Percentiles rank a stretch among this genome's conserved stretches.
These are phyloP conservation scores for Pithys albifrons DNA, from an alignment of 2,113 vertebrate genomes.

Conservation along the genomic window DNA sequence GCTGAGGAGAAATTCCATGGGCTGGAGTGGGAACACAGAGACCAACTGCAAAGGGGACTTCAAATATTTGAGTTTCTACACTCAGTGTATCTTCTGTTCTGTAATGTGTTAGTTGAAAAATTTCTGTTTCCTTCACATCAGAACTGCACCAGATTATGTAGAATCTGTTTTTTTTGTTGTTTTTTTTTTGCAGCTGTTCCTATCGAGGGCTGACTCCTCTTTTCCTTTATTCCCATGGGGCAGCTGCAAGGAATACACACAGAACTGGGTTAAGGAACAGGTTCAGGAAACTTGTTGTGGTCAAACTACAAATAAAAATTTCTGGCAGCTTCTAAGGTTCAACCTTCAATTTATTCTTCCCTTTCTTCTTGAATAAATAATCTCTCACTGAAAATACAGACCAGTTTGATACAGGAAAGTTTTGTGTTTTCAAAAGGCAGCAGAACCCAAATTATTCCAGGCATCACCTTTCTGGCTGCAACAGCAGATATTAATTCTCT, in stretches of 20 bases:
- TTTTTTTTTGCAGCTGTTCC: neutral
- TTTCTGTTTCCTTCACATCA: rapidly evolving
- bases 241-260: neutral
- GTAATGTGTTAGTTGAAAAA: neutral
- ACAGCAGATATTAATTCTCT: neutral
- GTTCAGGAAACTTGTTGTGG: neutral
- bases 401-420: neutral
- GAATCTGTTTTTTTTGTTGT: neutral
- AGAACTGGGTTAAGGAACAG: neutral
- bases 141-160: neutral
- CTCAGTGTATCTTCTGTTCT: neutral
- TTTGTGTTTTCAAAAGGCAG: neutral
- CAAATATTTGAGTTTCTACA: neutral
- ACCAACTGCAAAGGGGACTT: neutral
- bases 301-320: neutral
- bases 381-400: neutral
- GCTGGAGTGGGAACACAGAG: no score
- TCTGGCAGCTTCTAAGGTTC: neutral
- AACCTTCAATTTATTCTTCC: neutral
- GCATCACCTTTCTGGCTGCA: neutral
- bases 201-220: neutral
- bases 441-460: neutral
- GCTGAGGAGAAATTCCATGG: neutral
- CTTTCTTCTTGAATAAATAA: neutral
- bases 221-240: neutral